These are phyloP conservation scores for Ispidina picta DNA, from an alignment of 2,797 vertebrate species.

Conservation along the genomic window DNA sequence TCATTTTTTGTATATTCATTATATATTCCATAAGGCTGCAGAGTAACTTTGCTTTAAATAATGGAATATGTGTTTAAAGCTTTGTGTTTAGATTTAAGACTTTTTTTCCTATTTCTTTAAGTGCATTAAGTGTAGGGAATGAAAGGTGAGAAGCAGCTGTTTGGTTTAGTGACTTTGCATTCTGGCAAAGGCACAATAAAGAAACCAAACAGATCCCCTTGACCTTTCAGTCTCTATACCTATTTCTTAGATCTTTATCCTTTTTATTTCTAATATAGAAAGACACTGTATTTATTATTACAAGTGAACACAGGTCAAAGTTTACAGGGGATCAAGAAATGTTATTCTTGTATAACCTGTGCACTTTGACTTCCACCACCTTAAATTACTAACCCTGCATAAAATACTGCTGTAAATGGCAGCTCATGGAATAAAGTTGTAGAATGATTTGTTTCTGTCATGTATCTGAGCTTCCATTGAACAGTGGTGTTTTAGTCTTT, in stretches of 20 bases:
- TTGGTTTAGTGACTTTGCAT: constrained; percentile 90
- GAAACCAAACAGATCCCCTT: constrained; percentile 91
- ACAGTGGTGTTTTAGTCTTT: constrained; percentile 94
- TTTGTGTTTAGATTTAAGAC: constrained; percentile 88
- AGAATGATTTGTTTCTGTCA: constrained; percentile 76
- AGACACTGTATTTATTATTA: constrained; percentile 76
- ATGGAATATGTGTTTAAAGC: constrained; percentile 90
- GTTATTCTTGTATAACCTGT: constrained; percentile 91
- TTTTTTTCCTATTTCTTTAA: constrained; percentile 83
- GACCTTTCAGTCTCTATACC: constrained; percentile 92
- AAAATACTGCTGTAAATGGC: constrained; percentile 98
- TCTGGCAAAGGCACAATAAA: constrained; percentile 83
- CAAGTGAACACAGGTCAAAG: constrained; percentile 85
- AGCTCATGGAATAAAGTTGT: constrained; percentile 84
- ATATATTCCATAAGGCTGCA: constrained; percentile 99
- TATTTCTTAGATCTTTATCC: constrained; percentile 82
- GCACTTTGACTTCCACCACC: constrained; percentile 88
- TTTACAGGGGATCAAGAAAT: constrained; percentile 92
- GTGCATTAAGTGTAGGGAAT: constrained; percentile 87
- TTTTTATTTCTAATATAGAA: constrained; percentile 79
- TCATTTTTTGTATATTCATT: constrained; percentile 79
- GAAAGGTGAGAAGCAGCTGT: constrained; percentile 91
- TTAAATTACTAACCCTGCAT: constrained; percentile 91
- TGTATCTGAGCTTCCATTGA: constrained; percentile 93
- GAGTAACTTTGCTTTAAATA: constrained; percentile 92